Base-by-base conservation (phyloP, 2,888 invertebrate species). In the Hermodice carunculata region DNA sequence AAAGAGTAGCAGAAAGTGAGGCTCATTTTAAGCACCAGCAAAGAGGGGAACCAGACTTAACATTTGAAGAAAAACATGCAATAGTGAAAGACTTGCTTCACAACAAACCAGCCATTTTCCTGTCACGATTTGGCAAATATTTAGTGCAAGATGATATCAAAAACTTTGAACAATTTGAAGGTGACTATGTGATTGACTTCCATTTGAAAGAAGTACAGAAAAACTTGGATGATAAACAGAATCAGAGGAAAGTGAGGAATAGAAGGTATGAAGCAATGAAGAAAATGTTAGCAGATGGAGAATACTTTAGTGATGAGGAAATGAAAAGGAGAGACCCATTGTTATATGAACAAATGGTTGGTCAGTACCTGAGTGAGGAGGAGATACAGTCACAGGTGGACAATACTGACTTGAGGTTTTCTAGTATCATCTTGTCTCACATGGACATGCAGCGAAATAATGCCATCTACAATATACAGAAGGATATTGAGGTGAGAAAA, bases 261-360 rank as follows among this genome's bases (percentile, higher is more conserved):
- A 89, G 95, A 73, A 88, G 96, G 43, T 96, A 91, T 81, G 91
- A 91, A 79, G 96, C 95, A 1, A 86, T 96, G 80, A 89, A 91
- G 77, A 89, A 91, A 77, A 85, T 96, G 71, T 88, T 93, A 42
- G 87, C 89, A 56, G 90, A 91, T 70, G 72, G 72, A 11, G 71
- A 72, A 22, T 73, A 73, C 42, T 73, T 98, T 80, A 92, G 92
- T 82, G 96, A 97, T 84, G 91, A 90, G 66, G 93, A 95, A 88
- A 98, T 98, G 97, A 94, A 95, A 91, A 91, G 91, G 74, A 88
- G 98, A 66, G 94, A 95, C 85, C 98, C 97, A 0, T 88, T 94
- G 58, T 86, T 97, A 0, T 98, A 94, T 86, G 94, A 97, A 71
- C 93, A 96, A 78, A 87, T 98, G 73, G 89, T 98, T 46, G 97